These are phyloP conservation scores for Palythoa grandiflora DNA, from an alignment of 92 coral and sea anemone species.

Conservation along the genomic window DNA sequence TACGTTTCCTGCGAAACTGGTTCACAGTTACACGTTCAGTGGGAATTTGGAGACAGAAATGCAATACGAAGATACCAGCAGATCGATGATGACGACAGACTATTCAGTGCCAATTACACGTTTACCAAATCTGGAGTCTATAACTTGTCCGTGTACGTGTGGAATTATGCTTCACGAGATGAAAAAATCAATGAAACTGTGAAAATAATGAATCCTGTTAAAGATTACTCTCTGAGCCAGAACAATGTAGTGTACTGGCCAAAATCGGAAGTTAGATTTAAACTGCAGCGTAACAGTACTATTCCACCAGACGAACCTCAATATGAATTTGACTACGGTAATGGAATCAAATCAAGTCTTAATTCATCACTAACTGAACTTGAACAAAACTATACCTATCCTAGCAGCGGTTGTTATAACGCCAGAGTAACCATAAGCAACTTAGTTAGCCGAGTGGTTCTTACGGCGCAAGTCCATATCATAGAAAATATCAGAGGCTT, in stretches of 20 bases:
- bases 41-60: constrained; percentile 80
- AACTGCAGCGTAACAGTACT: constrained; percentile 40
- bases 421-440: constrained; percentile 67
- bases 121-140: constrained; percentile 63
- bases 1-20: constrained; percentile 70
- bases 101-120: constrained; percentile 44
- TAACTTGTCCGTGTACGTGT: constrained; percentile 53
- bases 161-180: constrained; percentile 57
- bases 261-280: constrained; percentile 46
- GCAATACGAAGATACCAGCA: constrained; percentile 12
- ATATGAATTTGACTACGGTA: constrained; percentile 71
- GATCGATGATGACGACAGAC: constrained; percentile 44
- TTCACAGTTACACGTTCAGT: constrained; percentile 65
- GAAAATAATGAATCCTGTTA: constrained; percentile 67
- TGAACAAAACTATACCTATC: constrained; percentile 51
- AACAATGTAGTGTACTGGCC: constrained; percentile 59
- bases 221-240: constrained; percentile 63
- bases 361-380: constrained; percentile 41
- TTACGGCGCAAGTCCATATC: constrained; percentile 68
- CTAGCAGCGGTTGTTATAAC: constrained; percentile 74
- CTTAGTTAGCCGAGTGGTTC: constrained; percentile 65
- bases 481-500: constrained; percentile 56
- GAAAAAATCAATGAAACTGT: constrained; percentile 12
- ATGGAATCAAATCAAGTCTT: constrained; percentile 51
- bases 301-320: constrained; percentile 66